Base-by-base conservation (phyloP, 1,140 invertebrate genomes). In the Doryteuthis pealeii region DNA sequence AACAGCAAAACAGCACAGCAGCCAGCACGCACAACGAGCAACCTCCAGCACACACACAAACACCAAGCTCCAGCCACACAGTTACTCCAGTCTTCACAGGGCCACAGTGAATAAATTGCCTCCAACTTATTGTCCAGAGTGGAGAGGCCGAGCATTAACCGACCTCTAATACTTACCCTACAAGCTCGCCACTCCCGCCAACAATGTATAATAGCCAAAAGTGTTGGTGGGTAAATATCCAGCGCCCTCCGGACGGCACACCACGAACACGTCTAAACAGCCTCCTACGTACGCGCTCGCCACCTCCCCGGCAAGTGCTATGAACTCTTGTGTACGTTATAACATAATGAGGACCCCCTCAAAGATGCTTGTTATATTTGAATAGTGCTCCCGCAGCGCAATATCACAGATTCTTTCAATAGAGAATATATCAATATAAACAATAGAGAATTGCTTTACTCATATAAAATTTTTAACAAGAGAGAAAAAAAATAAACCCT, bases 391-490 rank as follows among this genome's bases (percentile, higher is more conserved):
- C 83, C 67, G 76, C 79, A n/a, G n/a, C n/a, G n/a, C n/a, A n/a
- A n/a, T 84, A 83, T 54, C 83, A n/a, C 83, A 12, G 81, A 82
- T 40, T 84, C 83, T 73, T 67, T 83, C n/a, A 26, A 78, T 84
- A 28, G 82, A 84, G 65, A 83, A 84, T 73, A 75, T 40, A n/a
- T n/a, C n/a, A 28, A n/a, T 62, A 62, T 62, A 62, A 28, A 40
- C n/a, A 40, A 40, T 40, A 40, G 35, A 40, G 35, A n/a, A 40
- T 40, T 40, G 35, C 35, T 10, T 40, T 40, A 5, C 3, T 40
- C 10, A 10, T n/a, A n/a, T n/a, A n/a, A n/a, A n/a, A n/a, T n/a
- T n/a, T n/a, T n/a, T n/a, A n/a, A n/a, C n/a, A n/a, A n/a, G n/a
- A n/a, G n/a, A 40, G 10, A 40, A 10, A 40, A 40, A 40, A 40